Evolutionary conservation across 2,113 vertebrate species (phyloP), one percentile per base, ranked within the genome.

Genomic region (Scytalopus superciliaris): DNA sequence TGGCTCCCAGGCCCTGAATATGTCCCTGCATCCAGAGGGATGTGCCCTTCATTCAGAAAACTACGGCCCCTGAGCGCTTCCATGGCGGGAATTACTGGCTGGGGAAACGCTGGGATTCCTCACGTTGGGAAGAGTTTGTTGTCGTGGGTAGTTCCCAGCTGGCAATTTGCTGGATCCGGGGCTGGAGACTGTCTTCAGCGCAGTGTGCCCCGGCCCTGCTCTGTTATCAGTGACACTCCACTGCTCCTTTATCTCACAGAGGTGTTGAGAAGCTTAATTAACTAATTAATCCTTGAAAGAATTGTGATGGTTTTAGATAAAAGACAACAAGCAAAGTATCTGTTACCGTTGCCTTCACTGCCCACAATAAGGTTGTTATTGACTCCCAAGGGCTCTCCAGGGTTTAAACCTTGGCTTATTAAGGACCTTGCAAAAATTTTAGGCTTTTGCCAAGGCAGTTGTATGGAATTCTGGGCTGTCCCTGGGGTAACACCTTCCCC

Each of bases 1-100:
- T 28, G 0, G 28, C 74, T 89, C 37, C 80, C 2, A 0, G 2
- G 42, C 39, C 74, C 47, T 1, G 0, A 8, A 18, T 1, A 0
- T 21, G 50, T 62, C 77, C 23, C 5, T 9, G 31, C 1, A 0
- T 75, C 60, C 80, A 40, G 52, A 37, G 37, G 45, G 77, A 56
- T 1, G 2, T 12, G 30, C 9, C 39, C 45, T 44, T 24, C 8
- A 52, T 23, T 31, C 19, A 25, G 69, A 11, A 67, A 55, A 23
- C 22, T 5, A 0, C 2, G 18, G 14, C 49, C 70, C 31, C 35
- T 0, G 22, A 27, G 17, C 8, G 17, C 11, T 49, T 50, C 85
- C 77, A 7, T 0, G 7, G 55, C 25, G 73, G 73, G 59, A 56
- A 24, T 52, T 11, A 6, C 0, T 10, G 72, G 5, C 22, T 7